Evolutionary conservation across 2,113 vertebrate species (phyloP), one percentile per base, ranked within the genome.

Genomic region (Falco punctatus): DNA sequence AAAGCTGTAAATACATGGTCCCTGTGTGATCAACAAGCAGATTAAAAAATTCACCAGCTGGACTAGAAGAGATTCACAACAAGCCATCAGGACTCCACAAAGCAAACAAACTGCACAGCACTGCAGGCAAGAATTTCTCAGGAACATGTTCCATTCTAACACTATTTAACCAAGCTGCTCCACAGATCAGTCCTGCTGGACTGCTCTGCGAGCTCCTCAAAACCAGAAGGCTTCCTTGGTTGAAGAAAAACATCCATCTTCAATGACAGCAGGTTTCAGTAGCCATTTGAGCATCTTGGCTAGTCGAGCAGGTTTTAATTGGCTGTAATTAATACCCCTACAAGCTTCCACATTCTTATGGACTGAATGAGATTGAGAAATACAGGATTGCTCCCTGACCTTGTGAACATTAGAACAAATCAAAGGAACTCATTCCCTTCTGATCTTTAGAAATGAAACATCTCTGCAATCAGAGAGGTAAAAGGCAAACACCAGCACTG

Each of bases 221-320:
- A 93, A 52, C 11, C 33, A 57, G 33, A 8, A n/a, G 48, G 67
- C 21, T 71, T 65, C 46, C 49, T 26, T 14, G 27, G 32, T 15
- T 26, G 27, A 58, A 65, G 42, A 51, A 48, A 87, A 80, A 82
- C 0, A 14, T 27, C 62, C 49, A 7, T 80, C 70, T 77, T 72
- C 42, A 79, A 33, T 22, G 18, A 17, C 66, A 85, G 92, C 54
- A 44, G 38, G 26, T 59, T 92, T 73, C 89, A 66, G 46, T 35
- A 90, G 67, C 52, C 42, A 64, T 46, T 28, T 65, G 92, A 82
- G 81, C 70, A 89, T 64, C 83, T 32, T 4, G 55, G 81, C 93
- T 75, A 72, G 88, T 89, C 88, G 54, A 89, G 82, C 96, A 94
- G 91, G 95, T 96, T 97, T 42, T 95, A 96, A 94, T 95, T 86